Conservation (phyloP, 1,140 invertebrate species). For the Hirudo medicinalis region DNA sequence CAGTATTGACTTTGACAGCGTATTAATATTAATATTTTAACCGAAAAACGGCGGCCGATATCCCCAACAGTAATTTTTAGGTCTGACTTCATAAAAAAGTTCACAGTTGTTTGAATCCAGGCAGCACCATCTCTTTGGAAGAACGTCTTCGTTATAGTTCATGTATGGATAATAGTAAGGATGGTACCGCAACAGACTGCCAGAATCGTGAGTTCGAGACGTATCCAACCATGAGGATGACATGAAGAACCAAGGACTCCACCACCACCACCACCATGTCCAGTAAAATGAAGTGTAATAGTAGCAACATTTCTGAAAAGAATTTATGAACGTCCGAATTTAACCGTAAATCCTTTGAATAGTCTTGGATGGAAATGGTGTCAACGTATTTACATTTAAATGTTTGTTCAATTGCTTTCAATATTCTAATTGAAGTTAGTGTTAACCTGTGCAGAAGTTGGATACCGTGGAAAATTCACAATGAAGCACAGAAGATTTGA, state of each 20-base stretch:
- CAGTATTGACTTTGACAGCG: neutral
- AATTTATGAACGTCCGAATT: neutral
- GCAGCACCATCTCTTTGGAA: slow-evolving; percentile 19
- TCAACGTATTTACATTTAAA: too few relatives aligned
- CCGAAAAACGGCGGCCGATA: slow-evolving; percentile 12
- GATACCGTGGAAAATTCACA: neutral
- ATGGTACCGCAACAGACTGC: slow-evolving; percentile 8
- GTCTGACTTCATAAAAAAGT: slow-evolving; percentile 17
- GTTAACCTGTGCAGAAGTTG: slow-evolving; percentile 6
- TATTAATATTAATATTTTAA: neutral
- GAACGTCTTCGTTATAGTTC: neutral
- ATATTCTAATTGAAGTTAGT: neutral
- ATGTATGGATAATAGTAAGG: slow-evolving; percentile 7
- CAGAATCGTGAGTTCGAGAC: neutral
- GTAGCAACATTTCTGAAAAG: neutral
- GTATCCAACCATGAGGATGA: slow-evolving; percentile 9
- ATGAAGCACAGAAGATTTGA: slow-evolving; percentile 4
- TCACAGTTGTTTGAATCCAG: slow-evolving; percentile 18
- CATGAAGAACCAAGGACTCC: slow-evolving; percentile 3
- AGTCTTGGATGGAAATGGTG: too few relatives aligned
- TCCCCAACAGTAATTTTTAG: slow-evolving; percentile 1
- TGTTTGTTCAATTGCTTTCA: neutral
- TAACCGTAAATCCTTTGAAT: too few relatives aligned
- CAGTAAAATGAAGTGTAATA: slow-evolving; percentile 7
- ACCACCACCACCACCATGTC: slow-evolving; percentile 19